A percentile compares a stretch with the other conserved stretches of the same genome.
phyloP scores from a whole-genome alignment of 2,797 vertebrate genomes.

The Parauchenoglanis ngamensis region DNA sequence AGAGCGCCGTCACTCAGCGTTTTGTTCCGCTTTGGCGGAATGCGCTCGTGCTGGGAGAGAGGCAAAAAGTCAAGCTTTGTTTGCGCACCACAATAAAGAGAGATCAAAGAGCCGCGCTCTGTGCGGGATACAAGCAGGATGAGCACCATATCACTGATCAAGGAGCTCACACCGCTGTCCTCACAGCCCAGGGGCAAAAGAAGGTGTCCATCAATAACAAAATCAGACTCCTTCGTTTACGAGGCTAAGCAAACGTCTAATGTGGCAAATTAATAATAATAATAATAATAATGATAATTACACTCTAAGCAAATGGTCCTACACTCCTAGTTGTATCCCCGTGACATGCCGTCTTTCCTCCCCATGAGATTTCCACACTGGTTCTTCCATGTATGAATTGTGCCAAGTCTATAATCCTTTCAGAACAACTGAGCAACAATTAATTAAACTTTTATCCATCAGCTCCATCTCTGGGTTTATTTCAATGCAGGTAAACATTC shows the following conservation, averaged over 20 bases:
- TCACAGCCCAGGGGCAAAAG: conserved; percentile 13
- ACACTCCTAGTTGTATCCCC: not conserved
- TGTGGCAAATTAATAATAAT: not conserved
- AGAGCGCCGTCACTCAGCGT: conserved; percentile 70
- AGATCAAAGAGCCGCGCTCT: conserved; percentile 79
- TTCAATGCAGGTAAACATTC: not conserved
- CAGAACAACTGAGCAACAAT: not conserved
- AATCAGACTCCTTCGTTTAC: not conserved
- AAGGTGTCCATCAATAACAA: not conserved
- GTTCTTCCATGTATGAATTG: not conserved
- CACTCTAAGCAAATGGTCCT: not conserved
- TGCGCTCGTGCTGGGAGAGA: conserved; percentile 67
- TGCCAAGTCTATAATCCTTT: not conserved
- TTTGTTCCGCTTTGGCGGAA: conserved; percentile 65
- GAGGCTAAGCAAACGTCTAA: not conserved
- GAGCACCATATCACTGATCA: conserved; percentile 76
- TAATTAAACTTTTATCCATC: not conserved
- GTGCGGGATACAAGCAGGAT: conserved; percentile 64
- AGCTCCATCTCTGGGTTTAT: not conserved
- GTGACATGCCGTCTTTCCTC: not conserved
- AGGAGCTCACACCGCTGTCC: conserved; percentile 59
- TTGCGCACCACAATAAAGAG: conserved; percentile 74
- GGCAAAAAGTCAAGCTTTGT: conserved; percentile 76
- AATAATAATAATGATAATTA: not conserved
- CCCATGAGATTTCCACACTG: not conserved